A percentile compares a stretch with the other conserved stretches of the same genome.
Conservation (phyloP, 2,888 invertebrate species). For the Drosophila incognita region DNA sequence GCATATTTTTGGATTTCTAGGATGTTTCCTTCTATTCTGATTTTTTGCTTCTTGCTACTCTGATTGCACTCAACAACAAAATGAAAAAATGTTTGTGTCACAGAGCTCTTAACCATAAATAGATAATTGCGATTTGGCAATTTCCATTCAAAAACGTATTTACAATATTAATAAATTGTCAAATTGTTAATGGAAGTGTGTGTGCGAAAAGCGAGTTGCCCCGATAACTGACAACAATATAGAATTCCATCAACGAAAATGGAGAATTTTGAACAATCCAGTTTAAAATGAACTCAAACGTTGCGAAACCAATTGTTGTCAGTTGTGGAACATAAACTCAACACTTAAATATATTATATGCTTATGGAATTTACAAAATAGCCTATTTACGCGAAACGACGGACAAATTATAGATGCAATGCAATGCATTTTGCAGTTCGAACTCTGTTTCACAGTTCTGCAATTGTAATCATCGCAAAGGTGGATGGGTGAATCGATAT, state of each 20-base stretch:
- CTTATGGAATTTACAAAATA: constrained; percentile 46
- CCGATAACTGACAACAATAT: constrained; percentile 8
- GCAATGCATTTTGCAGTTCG: not conserved
- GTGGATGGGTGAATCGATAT: constrained; percentile 48
- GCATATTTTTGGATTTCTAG: constrained; percentile 41
- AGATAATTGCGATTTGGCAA: constrained; percentile 6
- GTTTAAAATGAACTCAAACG: not conserved
- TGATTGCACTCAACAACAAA: constrained; percentile 46
- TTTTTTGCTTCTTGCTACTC: constrained; percentile 7
- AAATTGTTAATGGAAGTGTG: not conserved
- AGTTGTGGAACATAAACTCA: constrained; percentile 1
- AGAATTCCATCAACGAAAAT: not conserved
- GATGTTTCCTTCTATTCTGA: constrained; percentile 17
- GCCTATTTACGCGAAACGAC: constrained; percentile 47
- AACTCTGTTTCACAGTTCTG: constrained; percentile 35
- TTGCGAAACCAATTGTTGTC: not conserved
- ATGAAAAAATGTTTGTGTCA: constrained; percentile 22
- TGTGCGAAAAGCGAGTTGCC: not conserved
- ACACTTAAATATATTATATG: constrained; percentile 12
- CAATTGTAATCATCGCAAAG: constrained; percentile 10
- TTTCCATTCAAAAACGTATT: constrained; percentile 22
- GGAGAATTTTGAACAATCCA: not conserved
- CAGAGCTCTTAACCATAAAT: constrained; percentile 32
- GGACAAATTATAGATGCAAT: not conserved
- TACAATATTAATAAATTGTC: constrained; percentile 33